Evolutionary conservation across 2,888 invertebrate species (phyloP), one percentile per base, ranked within the genome.

Genomic region (Xylocampa areola): DNA sequence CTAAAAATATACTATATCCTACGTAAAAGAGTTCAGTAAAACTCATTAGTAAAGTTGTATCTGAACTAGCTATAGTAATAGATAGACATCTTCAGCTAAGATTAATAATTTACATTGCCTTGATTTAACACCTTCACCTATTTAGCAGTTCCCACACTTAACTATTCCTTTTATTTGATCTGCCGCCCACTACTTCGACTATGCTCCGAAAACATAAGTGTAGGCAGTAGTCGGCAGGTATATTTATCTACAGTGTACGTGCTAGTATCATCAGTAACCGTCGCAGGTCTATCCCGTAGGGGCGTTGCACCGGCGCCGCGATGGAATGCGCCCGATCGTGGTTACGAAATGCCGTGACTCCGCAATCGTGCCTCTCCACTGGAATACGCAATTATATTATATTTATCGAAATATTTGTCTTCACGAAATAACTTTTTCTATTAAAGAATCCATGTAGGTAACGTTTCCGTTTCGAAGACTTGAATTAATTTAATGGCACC

Each of bases 281-380:
- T 79, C 74, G 78, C 86, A 86, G 86, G 85, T 85, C 88, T 85
- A 82, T 88, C 80, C 81, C 81, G 76, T 70, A 79, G 84, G 92
- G 91, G 86, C 92, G 86, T 89, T 92, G 92, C 89, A 89, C 91
- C 72, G 84, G 62, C 76, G 80, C 76, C 80, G 81, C 87, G 77
- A 78, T 84, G 92, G 94, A 92, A 94, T 92, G 92, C 73, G 86
- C 85, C 87, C 87, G 91, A 88, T 88, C 87, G 89, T 85, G 84
- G 88, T 93, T 92, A 90, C 92, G 91, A 92, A 93, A 94, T 87
- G 79, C 86, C 88, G 81, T 87, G 89, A 86, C 89, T 89, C 80
- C 73, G 79, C 87, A 84, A 88, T 85, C 83, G 80, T 80, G 81
- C 76, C 72, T 84, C 82, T 85, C 75, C 64, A 77, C 70, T 80